These are phyloP conservation scores for Pammene fasciana DNA, from an alignment of 2,888 invertebrate species.

Conservation along the genomic window DNA sequence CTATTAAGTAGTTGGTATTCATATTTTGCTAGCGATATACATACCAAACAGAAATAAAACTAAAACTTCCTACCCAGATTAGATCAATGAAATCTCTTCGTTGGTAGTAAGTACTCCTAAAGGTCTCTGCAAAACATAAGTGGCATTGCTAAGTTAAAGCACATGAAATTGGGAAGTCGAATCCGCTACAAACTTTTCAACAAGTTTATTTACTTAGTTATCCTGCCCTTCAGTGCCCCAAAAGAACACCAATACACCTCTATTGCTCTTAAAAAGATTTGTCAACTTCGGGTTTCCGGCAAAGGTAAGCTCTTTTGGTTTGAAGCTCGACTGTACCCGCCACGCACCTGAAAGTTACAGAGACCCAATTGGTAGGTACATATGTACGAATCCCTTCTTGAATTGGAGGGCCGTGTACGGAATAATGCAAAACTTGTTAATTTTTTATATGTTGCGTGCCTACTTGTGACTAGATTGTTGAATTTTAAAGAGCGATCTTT, in stretches of 20 bases:
- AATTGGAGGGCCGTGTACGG: constrained; percentile 23
- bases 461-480: not conserved
- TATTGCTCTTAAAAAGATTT: not conserved
- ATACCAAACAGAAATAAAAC: too few relatives aligned
- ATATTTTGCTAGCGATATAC: too few relatives aligned
- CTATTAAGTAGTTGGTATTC: too few relatives aligned
- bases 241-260: constrained; percentile 12
- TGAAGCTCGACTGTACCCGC: not conserved
- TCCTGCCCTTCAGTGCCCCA: constrained; percentile 16
- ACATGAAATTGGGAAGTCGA: constrained; percentile 16
- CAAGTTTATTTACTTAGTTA: constrained; percentile 33
- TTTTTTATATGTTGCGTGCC: constrained; percentile 5
- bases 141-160: constrained; percentile 4
- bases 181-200: constrained; percentile 30
- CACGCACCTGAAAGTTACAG: constrained; percentile 22
- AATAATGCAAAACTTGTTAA: constrained; percentile 31
- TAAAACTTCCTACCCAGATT: too few relatives aligned
- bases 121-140: constrained; percentile 18
- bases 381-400: constrained; percentile 26
- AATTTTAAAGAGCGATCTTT: not conserved
- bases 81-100: too few relatives aligned
- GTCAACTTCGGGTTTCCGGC: not conserved
- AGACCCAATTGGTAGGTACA: not conserved
- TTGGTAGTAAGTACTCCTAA: too few relatives aligned
- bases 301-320: constrained; percentile 4